Evolutionary conservation across 2,113 vertebrate genomes (phyloP), one percentile per base, ranked within the genome.

Genomic region (Actenoides hombroni): DNA sequence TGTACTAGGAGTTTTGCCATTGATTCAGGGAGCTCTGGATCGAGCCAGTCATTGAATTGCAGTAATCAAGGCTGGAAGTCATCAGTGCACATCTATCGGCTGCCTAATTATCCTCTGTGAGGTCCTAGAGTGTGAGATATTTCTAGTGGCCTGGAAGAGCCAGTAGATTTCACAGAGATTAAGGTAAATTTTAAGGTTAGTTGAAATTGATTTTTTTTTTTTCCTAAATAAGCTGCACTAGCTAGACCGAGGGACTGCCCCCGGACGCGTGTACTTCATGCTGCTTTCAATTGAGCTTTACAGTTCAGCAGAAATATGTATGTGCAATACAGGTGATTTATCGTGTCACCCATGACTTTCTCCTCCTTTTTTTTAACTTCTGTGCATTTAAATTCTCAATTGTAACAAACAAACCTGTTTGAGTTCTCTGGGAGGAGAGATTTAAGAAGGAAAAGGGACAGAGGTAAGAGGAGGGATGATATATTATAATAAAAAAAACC

Each of bases 111-210:
- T 77, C 90, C 79, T 94, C 89, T 93, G 76, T 93, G 92, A 88
- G 77, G 92, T 96, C 91, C 81, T 95, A 96, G 74, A 93, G 84
- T 88, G 71, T 93, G 95, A 95, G 83, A 81, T 88, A 94, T 93
- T 95, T 92, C 94, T 96, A 91, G 85, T 91, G 92, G 88, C 95
- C 92, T 97, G 95, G 96, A 97, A 94, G 89, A 97, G 91, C 87
- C 92, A 96, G 88, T 97, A 95, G 95, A 95, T 97, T 95, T 96
- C 91, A 96, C 93, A 92, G 87, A 96, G 71, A 89, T 90, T 91
- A 95, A 95, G 95, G 90, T 93, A 97, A 96, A 95, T 91, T 77
- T 97, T 96, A 77, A 96, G 86, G 91, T 97, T 96, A 95, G 88
- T 93, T 91, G 74, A 83, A 96, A 94, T 51, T 13, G 29, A 91